These are phyloP conservation scores for Apoderus coryli DNA, from an alignment of 2,888 invertebrate species.

Conservation along the genomic window DNA sequence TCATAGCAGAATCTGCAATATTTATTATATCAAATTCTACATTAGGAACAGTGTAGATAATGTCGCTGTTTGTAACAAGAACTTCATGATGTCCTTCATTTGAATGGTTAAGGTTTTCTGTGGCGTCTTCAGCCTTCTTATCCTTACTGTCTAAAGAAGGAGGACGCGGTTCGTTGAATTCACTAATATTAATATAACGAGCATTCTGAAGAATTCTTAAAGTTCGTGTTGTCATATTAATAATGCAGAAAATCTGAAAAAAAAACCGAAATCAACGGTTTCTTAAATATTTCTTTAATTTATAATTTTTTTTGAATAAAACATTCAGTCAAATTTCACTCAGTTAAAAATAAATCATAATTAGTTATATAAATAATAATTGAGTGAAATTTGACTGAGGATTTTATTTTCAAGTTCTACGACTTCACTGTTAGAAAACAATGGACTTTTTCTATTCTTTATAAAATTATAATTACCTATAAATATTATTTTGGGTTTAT, in stretches of 20 bases:
- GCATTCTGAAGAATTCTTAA: conserved; percentile 1
- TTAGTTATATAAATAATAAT: not conserved
- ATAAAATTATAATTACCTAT: not conserved
- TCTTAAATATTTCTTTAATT: too few relatives aligned
- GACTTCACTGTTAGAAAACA: not conserved
- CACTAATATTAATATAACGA: not conserved
- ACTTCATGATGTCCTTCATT: not conserved
- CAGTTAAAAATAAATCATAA: not conserved
- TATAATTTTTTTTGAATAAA: not conserved
- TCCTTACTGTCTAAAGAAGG: not conserved
- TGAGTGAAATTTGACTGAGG: not conserved
- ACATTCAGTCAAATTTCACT: too few relatives aligned
- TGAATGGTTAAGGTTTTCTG: not conserved
- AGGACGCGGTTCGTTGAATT: not conserved
- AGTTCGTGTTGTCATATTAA: not conserved
- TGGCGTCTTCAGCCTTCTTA: not conserved
- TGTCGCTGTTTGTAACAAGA: conserved; percentile 1
- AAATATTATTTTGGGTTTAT: not conserved
- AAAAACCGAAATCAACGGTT: too few relatives aligned
- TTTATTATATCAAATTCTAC: conserved; percentile 2
- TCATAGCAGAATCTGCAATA: not conserved
- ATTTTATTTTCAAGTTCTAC: not conserved
- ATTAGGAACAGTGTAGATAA: not conserved
- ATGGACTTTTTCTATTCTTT: not conserved
- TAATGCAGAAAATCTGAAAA: not conserved